Conservation (phyloP, 2,888 invertebrate genomes). For the Omphaloscelis lunosa region DNA sequence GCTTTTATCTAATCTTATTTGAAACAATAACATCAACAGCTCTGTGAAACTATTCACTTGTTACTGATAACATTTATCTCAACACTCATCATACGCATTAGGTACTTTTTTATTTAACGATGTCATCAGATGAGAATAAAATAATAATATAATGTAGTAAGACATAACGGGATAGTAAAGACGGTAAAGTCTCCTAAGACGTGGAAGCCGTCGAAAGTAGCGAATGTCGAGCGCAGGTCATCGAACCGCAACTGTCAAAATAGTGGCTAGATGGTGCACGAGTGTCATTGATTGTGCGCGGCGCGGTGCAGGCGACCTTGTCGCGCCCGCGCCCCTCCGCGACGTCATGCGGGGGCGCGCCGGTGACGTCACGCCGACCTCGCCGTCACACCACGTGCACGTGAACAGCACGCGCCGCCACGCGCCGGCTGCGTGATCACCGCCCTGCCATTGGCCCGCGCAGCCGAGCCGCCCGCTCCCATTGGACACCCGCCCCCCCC, state of each 20-base stretch:
- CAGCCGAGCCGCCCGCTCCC: slow-evolving; percentile 93
- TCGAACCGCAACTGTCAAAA: slow-evolving; percentile 79
- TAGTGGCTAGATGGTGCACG: slow-evolving; percentile 75
- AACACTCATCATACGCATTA: slow-evolving; percentile 18
- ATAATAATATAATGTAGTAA: neutral
- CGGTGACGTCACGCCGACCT: slow-evolving; percentile 91
- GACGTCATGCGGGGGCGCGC: slow-evolving; percentile 90
- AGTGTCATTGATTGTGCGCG: slow-evolving; percentile 70
- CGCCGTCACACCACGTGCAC: slow-evolving; percentile 94
- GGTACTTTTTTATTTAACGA: slow-evolving; percentile 11
- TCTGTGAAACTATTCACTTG: slow-evolving; percentile 41
- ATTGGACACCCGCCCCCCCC: slow-evolving; percentile 91
- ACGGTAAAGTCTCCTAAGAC: neutral
- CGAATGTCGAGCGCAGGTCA: slow-evolving; percentile 70
- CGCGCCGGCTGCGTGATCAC: slow-evolving; percentile 94
- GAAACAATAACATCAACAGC: slow-evolving; percentile 52
- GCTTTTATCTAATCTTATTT: slow-evolving; percentile 49
- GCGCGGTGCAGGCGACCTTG: slow-evolving; percentile 80
- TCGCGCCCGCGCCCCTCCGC: slow-evolving; percentile 80
- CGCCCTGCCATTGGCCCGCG: slow-evolving; percentile 90
- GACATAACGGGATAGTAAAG: slow-evolving; percentile 5
- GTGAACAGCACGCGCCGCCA: slow-evolving; percentile 96
- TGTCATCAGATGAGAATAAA: slow-evolving; percentile 15
- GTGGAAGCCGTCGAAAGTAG: slow-evolving; percentile 54
- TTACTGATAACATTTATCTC: slow-evolving; percentile 46